These are phyloP conservation scores for Daphoenositta chrysoptera DNA, from an alignment of 2,113 vertebrate species.

Conservation along the genomic window DNA sequence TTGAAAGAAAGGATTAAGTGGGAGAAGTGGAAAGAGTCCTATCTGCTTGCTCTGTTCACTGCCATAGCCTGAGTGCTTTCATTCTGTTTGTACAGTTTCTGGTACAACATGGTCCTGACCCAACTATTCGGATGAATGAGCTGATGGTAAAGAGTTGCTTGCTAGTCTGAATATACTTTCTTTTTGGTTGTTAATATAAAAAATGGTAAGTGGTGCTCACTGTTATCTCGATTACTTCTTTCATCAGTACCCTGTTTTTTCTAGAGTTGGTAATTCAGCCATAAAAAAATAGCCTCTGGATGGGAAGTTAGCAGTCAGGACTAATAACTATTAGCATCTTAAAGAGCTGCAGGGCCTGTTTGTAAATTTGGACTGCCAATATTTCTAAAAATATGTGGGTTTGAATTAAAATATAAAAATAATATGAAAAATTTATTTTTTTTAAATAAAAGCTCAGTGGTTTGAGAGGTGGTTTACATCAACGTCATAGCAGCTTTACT, in stretches of 20 bases:
- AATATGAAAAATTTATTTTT: background rate
- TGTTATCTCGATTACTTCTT: background rate
- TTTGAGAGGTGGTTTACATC: background rate
- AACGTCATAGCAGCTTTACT: background rate
- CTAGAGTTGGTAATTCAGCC: background rate
- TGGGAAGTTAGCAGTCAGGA: background rate
- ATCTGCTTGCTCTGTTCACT: constrained; percentile 16
- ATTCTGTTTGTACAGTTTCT: constrained; percentile 25
- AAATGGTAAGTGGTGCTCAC: background rate
- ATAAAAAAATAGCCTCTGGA: background rate
- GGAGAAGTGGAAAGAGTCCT: background rate
- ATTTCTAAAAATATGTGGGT: background rate
- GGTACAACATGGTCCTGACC: constrained; percentile 28
- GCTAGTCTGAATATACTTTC: background rate
- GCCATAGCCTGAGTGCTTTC: background rate
- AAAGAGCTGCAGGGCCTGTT: background rate
- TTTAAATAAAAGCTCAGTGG: background rate
- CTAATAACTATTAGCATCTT: background rate
- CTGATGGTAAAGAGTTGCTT: background rate
- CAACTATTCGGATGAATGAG: background rate
- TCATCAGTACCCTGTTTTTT: background rate
- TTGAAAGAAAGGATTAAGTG: constrained; percentile 45
- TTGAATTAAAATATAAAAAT: background rate
- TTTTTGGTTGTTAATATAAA: background rate
- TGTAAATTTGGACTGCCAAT: background rate